Conservation (phyloP, 30 jellyfish, hydroid and myxozoan species). For the Chironex yamaguchii region DNA sequence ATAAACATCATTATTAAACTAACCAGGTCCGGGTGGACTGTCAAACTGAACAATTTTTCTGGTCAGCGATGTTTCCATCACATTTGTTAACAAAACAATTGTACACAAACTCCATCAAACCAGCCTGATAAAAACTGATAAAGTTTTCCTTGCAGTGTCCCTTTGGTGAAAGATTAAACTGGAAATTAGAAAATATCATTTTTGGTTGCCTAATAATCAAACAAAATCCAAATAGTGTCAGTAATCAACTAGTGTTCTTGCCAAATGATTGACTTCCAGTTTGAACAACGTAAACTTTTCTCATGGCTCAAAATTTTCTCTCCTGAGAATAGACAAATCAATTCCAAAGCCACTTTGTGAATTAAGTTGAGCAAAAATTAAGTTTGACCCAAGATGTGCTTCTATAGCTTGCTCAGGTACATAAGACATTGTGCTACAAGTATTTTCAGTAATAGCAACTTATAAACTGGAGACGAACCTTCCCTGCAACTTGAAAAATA, state of each 20-base stretch:
- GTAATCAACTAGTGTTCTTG: slow-evolving; percentile 72
- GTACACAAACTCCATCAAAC: slow-evolving; percentile 73
- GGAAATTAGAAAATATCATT: slow-evolving; percentile 67
- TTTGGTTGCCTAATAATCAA: slow-evolving; percentile 59
- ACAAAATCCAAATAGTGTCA: slow-evolving; percentile 88
- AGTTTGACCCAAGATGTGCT: too few species aligned
- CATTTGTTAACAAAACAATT: slow-evolving; percentile 64
- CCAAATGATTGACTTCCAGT: slow-evolving; percentile 78
- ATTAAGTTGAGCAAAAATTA: neutral
- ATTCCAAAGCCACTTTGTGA: neutral
- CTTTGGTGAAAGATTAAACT: slow-evolving; percentile 86
- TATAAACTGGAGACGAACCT: too few species aligned
- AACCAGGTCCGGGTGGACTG: slow-evolving; percentile 87
- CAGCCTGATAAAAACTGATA: slow-evolving; percentile 56
- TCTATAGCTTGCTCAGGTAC: too few species aligned
- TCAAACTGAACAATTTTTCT: slow-evolving; percentile 77
- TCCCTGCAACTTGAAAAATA: too few species aligned
- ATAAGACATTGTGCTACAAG: too few species aligned
- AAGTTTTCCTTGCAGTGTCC: slow-evolving; percentile 75
- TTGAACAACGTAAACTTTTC: slow-evolving; percentile 81
- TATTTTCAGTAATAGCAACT: too few species aligned
- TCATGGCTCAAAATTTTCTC: slow-evolving; percentile 82
- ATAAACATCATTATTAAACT: too few species aligned
- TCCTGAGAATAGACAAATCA: slow-evolving; percentile 65
- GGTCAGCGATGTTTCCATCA: slow-evolving; percentile 49